A percentile compares a stretch with the other conserved stretches of the same genome.
Evolutionary conservation across 2,888 invertebrate species (phyloP).

Genomic region (Coleophora deauratella): DNA sequence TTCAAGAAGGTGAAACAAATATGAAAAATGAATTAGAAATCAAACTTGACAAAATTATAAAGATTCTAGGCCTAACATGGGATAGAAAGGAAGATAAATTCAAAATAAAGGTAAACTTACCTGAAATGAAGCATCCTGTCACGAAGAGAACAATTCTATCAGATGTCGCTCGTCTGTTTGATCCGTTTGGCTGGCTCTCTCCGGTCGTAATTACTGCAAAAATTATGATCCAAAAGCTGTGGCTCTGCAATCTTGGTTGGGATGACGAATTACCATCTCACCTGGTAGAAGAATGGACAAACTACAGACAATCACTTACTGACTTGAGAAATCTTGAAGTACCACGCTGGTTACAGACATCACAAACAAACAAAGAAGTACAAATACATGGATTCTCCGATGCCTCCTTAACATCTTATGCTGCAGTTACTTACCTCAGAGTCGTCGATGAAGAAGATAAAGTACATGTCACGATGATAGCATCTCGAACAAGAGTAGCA

Average conservation of each 20-base stretch:
- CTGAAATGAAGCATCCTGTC: too few relatives aligned
- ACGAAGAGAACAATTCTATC: too few relatives aligned
- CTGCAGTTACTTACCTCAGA: conserved; percentile 4
- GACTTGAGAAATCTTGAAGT: neutral
- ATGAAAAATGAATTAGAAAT: too few relatives aligned
- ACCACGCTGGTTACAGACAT: neutral
- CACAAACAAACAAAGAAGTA: neutral
- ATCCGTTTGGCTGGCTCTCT: too few relatives aligned
- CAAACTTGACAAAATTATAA: too few relatives aligned
- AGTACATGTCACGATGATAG: conserved; percentile 5
- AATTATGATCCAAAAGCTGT: too few relatives aligned
- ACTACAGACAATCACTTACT: neutral
- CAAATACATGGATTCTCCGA: conserved; percentile 8
- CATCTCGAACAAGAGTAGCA: conserved; percentile 5
- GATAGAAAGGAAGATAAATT: too few relatives aligned
- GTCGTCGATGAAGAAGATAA: conserved; percentile 1
- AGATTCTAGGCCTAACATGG: too few relatives aligned
- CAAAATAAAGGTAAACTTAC: too few relatives aligned
- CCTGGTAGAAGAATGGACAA: neutral
- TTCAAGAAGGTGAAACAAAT: too few relatives aligned
- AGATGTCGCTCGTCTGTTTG: too few relatives aligned
- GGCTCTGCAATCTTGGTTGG: conserved; percentile 2
- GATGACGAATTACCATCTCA: conserved; percentile 2
- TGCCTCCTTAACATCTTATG: conserved; percentile 5
- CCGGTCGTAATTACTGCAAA: too few relatives aligned